Percentiles rank a stretch among this genome's conserved stretches.
These are phyloP conservation scores for Palythoa grandis DNA, from an alignment of 92 coral and sea anemone genomes.

Conservation along the genomic window DNA sequence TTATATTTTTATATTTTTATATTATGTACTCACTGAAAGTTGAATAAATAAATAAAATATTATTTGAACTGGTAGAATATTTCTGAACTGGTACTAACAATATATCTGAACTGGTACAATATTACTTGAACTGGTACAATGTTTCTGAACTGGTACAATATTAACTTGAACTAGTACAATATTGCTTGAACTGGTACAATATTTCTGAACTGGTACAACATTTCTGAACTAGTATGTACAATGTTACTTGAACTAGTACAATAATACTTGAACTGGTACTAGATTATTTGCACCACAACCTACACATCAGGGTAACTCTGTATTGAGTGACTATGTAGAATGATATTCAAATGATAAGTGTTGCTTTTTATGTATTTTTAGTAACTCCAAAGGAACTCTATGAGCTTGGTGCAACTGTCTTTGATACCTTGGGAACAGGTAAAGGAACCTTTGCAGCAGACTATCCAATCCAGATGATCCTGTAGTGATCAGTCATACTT, in stretches of 20 bases:
- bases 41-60: no score
- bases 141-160: background rate
- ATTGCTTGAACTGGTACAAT: background rate
- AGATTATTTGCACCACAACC: background rate
- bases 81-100: no score
- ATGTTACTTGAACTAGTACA: background rate
- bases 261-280: background rate
- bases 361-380: slow-evolving; percentile 46
- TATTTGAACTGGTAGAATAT: no score
- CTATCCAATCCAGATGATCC: no score
- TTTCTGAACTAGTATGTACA: background rate
- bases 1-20: no score
- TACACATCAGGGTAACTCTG: background rate
- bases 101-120: no score
- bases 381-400: slow-evolving; percentile 83
- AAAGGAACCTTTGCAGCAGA: background rate
- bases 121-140: no score
- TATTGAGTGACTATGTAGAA: background rate
- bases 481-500: no score
- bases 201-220: background rate
- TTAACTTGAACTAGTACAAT: background rate
- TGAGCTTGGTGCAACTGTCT: slow-evolving; percentile 83
- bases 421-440: slow-evolving; percentile 74
- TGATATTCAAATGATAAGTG: no score
- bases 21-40: no score